A percentile compares a stretch with the other conserved stretches of the same genome.
Conservation (phyloP, 2,113 vertebrate genomes). For the Phodopus roborovskii region DNA sequence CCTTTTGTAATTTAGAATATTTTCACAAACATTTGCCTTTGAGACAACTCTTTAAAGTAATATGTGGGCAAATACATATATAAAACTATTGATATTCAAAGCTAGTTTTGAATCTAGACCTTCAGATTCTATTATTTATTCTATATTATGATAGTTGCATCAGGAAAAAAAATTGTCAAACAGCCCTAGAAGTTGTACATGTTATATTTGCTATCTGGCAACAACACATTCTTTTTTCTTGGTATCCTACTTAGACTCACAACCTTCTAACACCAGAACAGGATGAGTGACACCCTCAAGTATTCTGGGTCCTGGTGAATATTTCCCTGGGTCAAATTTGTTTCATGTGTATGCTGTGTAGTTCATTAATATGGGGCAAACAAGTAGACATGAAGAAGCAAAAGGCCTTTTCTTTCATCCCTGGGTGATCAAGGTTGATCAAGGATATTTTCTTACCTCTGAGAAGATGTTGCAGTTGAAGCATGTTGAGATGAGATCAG, state of each 20-base stretch:
- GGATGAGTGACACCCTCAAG: neutral
- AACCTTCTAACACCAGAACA: neutral
- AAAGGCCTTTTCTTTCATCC: neutral
- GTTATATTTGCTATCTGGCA: neutral
- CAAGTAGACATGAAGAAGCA: neutral
- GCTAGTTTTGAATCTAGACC: neutral
- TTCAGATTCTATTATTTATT: slow-evolving; percentile 18
- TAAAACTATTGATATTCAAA: neutral
- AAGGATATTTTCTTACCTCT: neutral
- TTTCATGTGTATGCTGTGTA: neutral
- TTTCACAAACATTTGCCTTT: neutral
- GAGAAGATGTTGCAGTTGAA: neutral
- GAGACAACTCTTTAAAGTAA: neutral
- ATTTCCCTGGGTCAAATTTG: neutral
- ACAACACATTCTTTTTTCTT: neutral
- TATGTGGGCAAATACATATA: neutral
- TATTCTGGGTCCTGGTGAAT: neutral
- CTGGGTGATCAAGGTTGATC: neutral
- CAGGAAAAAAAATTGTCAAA: neutral
- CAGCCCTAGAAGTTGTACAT: neutral
- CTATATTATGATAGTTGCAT: neutral
- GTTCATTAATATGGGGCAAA: neutral
- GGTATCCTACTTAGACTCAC: slow-evolving; percentile 22
- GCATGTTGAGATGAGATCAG: neutral
- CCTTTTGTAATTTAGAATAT: neutral